A percentile compares a stretch with the other conserved stretches of the same genome.
Conservation (phyloP, 2,113 vertebrate species). For the Lethenteron reissneri region DNA sequence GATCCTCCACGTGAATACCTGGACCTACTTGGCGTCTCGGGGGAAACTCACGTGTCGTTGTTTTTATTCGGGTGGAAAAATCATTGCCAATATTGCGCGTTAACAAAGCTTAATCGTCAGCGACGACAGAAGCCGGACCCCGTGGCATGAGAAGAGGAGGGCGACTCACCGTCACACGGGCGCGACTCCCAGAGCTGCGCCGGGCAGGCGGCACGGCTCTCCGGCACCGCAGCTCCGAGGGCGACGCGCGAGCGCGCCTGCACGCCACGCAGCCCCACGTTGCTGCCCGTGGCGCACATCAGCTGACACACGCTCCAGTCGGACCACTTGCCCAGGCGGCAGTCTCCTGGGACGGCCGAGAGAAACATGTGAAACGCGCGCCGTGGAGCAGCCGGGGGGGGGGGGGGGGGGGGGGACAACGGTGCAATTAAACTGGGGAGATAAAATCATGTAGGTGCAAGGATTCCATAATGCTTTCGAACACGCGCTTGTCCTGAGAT, state of each 20-base stretch:
- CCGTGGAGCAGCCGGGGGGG: too few species aligned
- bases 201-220: conserved; percentile 72
- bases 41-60: too few species aligned
- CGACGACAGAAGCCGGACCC: too few species aligned
- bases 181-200: conserved; percentile 64
- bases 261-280: conserved; percentile 51
- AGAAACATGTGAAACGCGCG: too few species aligned
- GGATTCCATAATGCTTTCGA: too few species aligned
- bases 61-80: too few species aligned
- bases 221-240: conserved; percentile 51
- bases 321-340: conserved; percentile 87
- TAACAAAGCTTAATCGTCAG: too few species aligned
- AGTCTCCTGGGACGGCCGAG: conserved; percentile 41
- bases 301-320: conserved; percentile 72
- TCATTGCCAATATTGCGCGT: too few species aligned
- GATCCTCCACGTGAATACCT: too few species aligned
- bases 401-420: not conserved
- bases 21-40: too few species aligned
- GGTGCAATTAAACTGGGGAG: not conserved
- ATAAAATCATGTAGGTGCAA: too few species aligned
- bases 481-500: not conserved
- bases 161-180: conserved; percentile 42
- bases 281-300: conserved; percentile 58
- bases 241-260: conserved; percentile 68
- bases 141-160: not conserved